Base-by-base conservation (phyloP, 2,888 invertebrate genomes). In the Andrena trimmerana region DNA sequence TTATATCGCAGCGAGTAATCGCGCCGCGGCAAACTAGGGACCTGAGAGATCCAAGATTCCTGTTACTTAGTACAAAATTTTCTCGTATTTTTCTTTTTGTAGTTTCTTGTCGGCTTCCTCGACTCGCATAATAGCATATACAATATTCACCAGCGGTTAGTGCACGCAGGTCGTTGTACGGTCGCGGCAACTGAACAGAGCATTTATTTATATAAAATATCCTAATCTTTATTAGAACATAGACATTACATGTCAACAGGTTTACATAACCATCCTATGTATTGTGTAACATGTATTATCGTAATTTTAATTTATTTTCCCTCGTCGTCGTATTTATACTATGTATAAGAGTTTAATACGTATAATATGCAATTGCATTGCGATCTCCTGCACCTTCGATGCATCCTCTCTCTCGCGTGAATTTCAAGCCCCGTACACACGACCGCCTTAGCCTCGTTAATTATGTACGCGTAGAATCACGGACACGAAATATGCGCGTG, bases 211-310 rank as follows among this genome's bases (percentile, higher is more conserved):
- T 92, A 91, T 89, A 92, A 92, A 92, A 92, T 92, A 92, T 91
- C 88, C 92, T 92, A 91, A 92, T 91, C 87, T 92, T 92, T 92
- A 92, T 92, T 92, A 91, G 91, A 92, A 91, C 90, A 92, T 90
- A 89, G 90, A 91, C 90, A 89, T 90, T 92, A 92, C 91, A 91
- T 92, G 91, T 90, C 90, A 92, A 91, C 88, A 87, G 89, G 87
- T 86, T 90, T 90, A 92, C 90, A 91, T 90, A 90, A 91, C 81
- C 86, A 87, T 91, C 81, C 88, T 90, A 90, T 86, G 77, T 83
- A 81, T 80, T 67, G 70, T 81, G 80, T 84, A 85, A 83, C 80
- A 77, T 77, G 80, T 86, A 88, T 57, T 90, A 87, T 85, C 87
- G 89, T 87, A 87, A 57, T 89, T 86, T 89, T 86, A 84, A 81